Base-by-base conservation (phyloP, 35 echinoderm and acorn worm genomes). In the Acanthaster planci region DNA sequence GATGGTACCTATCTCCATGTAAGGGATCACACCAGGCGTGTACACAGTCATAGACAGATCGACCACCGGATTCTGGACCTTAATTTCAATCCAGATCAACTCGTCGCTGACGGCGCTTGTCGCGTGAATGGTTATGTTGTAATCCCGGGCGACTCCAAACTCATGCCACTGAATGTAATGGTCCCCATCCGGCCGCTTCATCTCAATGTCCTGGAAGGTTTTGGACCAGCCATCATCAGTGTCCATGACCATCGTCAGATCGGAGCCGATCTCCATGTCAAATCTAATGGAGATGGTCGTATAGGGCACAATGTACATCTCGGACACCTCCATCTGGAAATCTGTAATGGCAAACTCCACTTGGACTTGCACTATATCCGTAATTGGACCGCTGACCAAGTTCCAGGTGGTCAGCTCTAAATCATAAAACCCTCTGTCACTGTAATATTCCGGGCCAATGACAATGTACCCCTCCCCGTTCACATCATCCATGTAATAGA, bases 1-100 rank as follows among this genome's bases (percentile, higher is more conserved):
- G 29, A 97, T 81, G 2, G 84, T 84, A 79, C 94, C 94, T 50
- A 90, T 56, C 8, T 93, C 47, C 79, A 78, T 27, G 67, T 84
- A 97, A 1, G 90, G 90, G 38, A 97, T 97, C 1, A 82, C 77
- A 38, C 90, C 94, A 34, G 87, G 89, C 50, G 87, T 84, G 79
- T 93, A 88, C 8, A 84, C 79, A 1, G 87, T 87, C 85, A 90
- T 90, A 22, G 60, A 82, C 2, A 97, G 68, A 68, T 90, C 83
- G 26, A 83, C 87, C 0, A 97, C 89, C 42, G 90, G 90, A 78
- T 97, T 97, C 55, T 97, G 94, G 2, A 97, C 94, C 52, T 93
- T 97, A 16, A 97, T 92, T 1, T 88, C 52, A 4, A 79, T 89
- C 31, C 82, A 68, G 7, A 87, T 60, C 19, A 88, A 67, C 42